Percentiles rank a stretch among this genome's conserved stretches.
Conservation (phyloP, 2,797 vertebrate species). For the Gobionotothen gibberifrons region DNA sequence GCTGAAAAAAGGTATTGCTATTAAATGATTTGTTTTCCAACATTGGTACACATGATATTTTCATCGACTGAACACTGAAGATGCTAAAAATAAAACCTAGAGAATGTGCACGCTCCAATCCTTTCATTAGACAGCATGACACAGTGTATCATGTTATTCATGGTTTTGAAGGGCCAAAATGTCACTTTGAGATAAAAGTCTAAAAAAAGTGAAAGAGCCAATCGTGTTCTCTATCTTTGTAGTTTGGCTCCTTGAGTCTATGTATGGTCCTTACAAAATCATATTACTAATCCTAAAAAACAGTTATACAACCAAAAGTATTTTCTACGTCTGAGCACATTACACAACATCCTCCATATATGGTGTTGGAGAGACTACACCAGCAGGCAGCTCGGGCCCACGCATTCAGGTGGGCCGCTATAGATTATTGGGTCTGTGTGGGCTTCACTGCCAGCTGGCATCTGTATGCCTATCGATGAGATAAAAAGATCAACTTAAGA, state of each 20-base stretch:
- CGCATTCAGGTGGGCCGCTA: slow-evolving; percentile 71
- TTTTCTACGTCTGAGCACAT: slow-evolving; percentile 53
- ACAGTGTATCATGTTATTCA: slow-evolving; percentile 10
- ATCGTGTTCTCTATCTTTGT: slow-evolving; percentile 35
- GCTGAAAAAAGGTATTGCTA: not conserved
- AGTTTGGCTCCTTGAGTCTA: slow-evolving; percentile 36
- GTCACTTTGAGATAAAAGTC: not conserved
- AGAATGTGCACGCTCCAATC: slow-evolving; percentile 1
- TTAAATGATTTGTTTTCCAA: slow-evolving; percentile 11
- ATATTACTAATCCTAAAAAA: slow-evolving; percentile 50
- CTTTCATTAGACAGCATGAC: slow-evolving; percentile 3
- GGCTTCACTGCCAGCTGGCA: slow-evolving; percentile 62
- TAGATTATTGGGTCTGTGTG: slow-evolving; percentile 62
- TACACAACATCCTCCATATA: slow-evolving; percentile 66
- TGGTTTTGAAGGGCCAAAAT: slow-evolving; percentile 7
- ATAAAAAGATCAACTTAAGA: slow-evolving; percentile 45
- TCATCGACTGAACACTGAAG: slow-evolving; percentile 16
- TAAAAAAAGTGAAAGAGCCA: slow-evolving; percentile 19
- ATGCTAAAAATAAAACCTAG: slow-evolving; percentile 10
- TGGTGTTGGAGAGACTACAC: slow-evolving; percentile 54
- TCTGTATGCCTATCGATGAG: slow-evolving; percentile 31
- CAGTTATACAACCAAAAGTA: slow-evolving; percentile 68
- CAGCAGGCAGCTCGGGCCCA: slow-evolving; percentile 60
- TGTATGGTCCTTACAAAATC: slow-evolving; percentile 52
- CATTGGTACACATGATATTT: slow-evolving; percentile 6